phyloP scores from a whole-genome alignment of 1,140 invertebrate species.

The Dendrolimus punctatus region DNA sequence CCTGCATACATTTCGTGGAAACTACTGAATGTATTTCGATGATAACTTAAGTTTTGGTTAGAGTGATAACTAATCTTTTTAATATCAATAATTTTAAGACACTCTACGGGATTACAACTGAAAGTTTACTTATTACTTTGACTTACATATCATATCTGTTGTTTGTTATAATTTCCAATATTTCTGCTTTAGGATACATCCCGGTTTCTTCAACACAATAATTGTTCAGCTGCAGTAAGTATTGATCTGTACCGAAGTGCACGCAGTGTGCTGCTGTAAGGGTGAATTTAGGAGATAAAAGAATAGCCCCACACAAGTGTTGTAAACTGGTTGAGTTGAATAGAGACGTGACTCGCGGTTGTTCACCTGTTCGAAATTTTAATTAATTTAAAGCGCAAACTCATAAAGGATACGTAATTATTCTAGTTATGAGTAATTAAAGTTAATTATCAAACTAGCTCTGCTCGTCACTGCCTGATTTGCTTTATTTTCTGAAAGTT shows the following conservation, averaged over 20 bases:
- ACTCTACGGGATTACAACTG: no score
- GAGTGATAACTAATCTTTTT: no score
- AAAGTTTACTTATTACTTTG: not conserved
- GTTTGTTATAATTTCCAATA: slow-evolving; percentile 37
- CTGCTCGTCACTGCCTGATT: no score
- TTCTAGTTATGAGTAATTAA: no score
- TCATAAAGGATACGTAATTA: no score
- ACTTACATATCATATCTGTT: slow-evolving; percentile 36
- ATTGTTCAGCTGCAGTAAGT: slow-evolving; percentile 45
- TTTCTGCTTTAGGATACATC: slow-evolving; percentile 17
- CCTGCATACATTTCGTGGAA: no score
- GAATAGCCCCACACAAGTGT: slow-evolving; percentile 46
- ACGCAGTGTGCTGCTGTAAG: slow-evolving; percentile 56
- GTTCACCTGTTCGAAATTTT: slow-evolving; percentile 25
- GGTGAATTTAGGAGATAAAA: slow-evolving; percentile 29
- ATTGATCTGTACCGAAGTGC: slow-evolving; percentile 17
- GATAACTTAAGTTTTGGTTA: no score
- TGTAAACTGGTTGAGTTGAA: slow-evolving; percentile 22
- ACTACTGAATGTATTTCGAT: no score
- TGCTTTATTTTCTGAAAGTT: no score
- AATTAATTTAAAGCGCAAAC: slow-evolving; percentile 5
- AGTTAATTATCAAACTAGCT: no score
- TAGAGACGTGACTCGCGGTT: slow-evolving; percentile 35
- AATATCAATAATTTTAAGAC: no score
- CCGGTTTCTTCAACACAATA: slow-evolving; percentile 23